Base-by-base conservation (phyloP, 2,888 invertebrate species). In the Rhodophaea formosa region DNA sequence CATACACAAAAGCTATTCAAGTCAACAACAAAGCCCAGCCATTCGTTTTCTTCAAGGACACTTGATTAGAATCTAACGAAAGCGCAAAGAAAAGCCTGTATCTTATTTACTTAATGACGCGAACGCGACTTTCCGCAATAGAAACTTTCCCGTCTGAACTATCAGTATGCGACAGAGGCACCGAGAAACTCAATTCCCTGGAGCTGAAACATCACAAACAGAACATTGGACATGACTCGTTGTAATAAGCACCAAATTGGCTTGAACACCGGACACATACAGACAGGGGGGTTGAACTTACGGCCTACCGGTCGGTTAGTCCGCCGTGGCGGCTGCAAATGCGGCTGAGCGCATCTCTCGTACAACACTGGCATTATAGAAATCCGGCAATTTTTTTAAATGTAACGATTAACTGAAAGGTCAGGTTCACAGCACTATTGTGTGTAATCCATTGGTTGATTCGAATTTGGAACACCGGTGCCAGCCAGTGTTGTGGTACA, bases 401-500 rank as follows among this genome's bases (percentile, higher is more conserved):
- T 59, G 65, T 69, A 70, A 67, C 68, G 66, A 60, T 68, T 63
- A 60, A 66, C 70, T 43, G 66, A 70, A 79, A 80, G 79, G 79
- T 82, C 80, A 80, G 77, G 80, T 80, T 82, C 78, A 80, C 82
- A 75, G 72, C 80, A 82, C 83, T 82, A 79, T 71, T 72, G 70
- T 75, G 72, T 72, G 75, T 73, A 73, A 77, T 79, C 79, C 83
- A 83, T 83, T 62, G 66, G 70, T 69, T 70, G 64, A 70, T 75
- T 69, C 68, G 70, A 72, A 71, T 74, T 71, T 70, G 70, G 65
- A 74, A 71, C 74, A 72, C 67, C 80, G 78, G 85, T 82, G 77
- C 80, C 87, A 84, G 86, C 79, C 86, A 73, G 86, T 82, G 81
- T 79, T 78, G 77, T 79, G 80, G 80, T 79, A 82, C 83, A 80